Evolutionary conservation across 1,140 invertebrate genomes (phyloP), one percentile per base, ranked within the genome.

Genomic region (Ips nitidus): DNA sequence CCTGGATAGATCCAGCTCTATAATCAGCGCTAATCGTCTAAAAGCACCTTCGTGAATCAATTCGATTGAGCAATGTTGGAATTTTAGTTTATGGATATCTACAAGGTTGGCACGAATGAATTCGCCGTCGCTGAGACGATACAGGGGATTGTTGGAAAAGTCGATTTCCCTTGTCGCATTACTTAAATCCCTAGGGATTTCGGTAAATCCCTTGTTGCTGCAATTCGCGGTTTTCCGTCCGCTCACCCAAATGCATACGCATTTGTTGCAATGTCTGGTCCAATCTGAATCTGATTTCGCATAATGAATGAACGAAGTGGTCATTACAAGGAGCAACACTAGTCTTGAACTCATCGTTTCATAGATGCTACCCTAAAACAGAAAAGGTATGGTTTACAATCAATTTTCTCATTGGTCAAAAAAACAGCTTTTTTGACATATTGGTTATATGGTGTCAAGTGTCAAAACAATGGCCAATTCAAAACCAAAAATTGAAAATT

Each of bases 221-320:
- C 94, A 95, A 69, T 94, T 91, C 0, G 92, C 93, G 36, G 88
- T 89, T 77, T 90, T 92, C 78, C 90, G 93, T 1, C 93, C 92
- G 52, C 87, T 89, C 2, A 86, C 85, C 91, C 91, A 94, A 63
- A 88, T 87, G 75, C 91, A 93, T 73, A 89, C 89, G 81, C 92
- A 93, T 41, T 81, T 82, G 40, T 82, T 76, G 71, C 82, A 82
- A 53, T 85, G 85, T 36, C 81, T 78, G 72, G 82, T 81, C 87
- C 87, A 89, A 59, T 88, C 84, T 5, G 82, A 78, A 47, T 84
- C 79, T 41, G 79, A 80, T 3, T 45, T 43, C 6, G 74, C 55
- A 41, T 41, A 22, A 36, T 61, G 63, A 41, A 71, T 43, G 8
- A 69, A 63, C 2, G 65, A 45, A 43, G 64, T 63, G 56, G 66